Percentiles rank a stretch among this genome's conserved stretches.
Evolutionary conservation across 2,888 invertebrate species (phyloP).

Genomic region (Drosophila phalerata): DNA sequence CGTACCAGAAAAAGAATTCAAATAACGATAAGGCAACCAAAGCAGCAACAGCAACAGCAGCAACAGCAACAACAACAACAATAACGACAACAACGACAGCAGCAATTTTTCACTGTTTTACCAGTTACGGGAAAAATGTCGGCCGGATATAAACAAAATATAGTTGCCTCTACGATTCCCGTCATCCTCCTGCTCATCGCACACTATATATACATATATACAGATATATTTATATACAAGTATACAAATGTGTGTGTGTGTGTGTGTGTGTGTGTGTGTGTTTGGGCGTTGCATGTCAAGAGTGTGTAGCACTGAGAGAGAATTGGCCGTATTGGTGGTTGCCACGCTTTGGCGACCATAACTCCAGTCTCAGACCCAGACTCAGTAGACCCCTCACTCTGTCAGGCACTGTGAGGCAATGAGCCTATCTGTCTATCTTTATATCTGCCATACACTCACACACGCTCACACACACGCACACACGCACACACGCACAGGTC

Average conservation of each 20-base stretch:
- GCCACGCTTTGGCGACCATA: constrained; percentile 61
- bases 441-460: constrained; percentile 51
- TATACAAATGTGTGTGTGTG: constrained; percentile 15
- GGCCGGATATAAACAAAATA: constrained; percentile 68
- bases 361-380: constrained; percentile 19
- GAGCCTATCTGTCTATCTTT: constrained; percentile 60
- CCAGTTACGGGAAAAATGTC: constrained; percentile 43
- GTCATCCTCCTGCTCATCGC: background rate
- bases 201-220: constrained; percentile 11
- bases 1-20: constrained; percentile 65
- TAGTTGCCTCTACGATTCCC: constrained; percentile 38
- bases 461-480: constrained; percentile 22
- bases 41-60: constrained; percentile 25
- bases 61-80: constrained; percentile 16
- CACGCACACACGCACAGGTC: constrained; percentile 1
- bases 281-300: constrained; percentile 62
- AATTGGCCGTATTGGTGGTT: constrained; percentile 61
- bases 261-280: constrained; percentile 21
- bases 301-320: constrained; percentile 40
- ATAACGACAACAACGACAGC: constrained; percentile 22
- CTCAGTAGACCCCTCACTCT: constrained; percentile 21
- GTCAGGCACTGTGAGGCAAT: constrained; percentile 49
- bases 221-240: constrained; percentile 27
- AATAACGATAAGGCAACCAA: constrained; percentile 57
- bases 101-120: constrained; percentile 38